These are phyloP conservation scores for Menura novaehollandiae DNA, from an alignment of 2,113 vertebrate species.

Conservation along the genomic window DNA sequence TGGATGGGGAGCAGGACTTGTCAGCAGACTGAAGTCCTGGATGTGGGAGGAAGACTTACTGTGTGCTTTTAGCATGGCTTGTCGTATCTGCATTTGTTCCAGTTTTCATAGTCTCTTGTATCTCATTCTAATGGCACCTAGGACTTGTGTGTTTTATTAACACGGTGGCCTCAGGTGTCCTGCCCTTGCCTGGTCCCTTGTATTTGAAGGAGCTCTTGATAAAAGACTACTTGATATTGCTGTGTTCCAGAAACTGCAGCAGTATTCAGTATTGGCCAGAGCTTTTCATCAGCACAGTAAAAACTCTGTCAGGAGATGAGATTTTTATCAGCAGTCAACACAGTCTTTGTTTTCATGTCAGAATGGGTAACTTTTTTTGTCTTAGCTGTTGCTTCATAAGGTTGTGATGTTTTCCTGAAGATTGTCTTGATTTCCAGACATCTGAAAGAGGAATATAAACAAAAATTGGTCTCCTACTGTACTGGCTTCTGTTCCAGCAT, in stretches of 20 bases:
- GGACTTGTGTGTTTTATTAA: not conserved
- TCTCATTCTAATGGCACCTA: not conserved
- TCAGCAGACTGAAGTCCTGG: not conserved
- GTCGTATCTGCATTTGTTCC: not conserved
- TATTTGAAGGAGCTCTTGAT: not conserved
- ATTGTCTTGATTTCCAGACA: not conserved
- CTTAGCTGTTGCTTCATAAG: not conserved
- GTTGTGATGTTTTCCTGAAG: not conserved
- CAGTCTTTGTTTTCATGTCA: not conserved
- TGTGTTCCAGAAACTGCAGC: not conserved
- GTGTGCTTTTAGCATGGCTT: not conserved
- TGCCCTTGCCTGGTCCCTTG: not conserved
- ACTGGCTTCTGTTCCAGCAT: not conserved
- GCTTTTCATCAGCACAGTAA: not conserved
- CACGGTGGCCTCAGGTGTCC: not conserved
- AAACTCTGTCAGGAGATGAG: not conserved
- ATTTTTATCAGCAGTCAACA: not conserved
- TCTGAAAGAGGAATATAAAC: not conserved
- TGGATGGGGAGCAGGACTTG: not conserved
- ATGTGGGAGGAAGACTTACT: not conserved
- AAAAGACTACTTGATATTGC: not conserved
- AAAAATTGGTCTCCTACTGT: not conserved
- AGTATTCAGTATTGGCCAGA: not conserved
- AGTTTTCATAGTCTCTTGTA: not conserved
- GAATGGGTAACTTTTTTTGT: not conserved